Percentiles rank a stretch among this genome's conserved stretches.
Evolutionary conservation across 2,797 vertebrate species (phyloP).

Genomic region (Muraenolepis orangiensis): DNA sequence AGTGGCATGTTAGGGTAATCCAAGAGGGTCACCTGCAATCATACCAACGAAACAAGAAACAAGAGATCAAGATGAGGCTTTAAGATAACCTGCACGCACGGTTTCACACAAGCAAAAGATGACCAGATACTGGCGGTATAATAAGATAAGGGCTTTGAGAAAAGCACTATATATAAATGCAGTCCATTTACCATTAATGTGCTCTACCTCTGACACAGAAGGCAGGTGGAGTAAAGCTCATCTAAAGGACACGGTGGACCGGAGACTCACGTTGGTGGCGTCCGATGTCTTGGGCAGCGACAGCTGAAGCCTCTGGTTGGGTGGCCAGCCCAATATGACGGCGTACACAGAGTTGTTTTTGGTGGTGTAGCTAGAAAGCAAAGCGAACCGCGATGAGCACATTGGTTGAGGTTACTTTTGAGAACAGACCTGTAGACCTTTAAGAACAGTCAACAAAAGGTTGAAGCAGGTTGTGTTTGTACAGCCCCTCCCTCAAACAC

Average conservation of each 20-base stretch:
- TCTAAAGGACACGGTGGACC: too few species aligned
- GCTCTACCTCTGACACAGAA: too few species aligned
- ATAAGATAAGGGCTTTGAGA: too few species aligned
- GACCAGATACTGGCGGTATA: too few species aligned
- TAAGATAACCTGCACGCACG: background rate
- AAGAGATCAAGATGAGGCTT: background rate
- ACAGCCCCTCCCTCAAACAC: background rate
- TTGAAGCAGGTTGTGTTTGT: background rate
- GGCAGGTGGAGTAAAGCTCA: too few species aligned
- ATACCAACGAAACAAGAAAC: background rate
- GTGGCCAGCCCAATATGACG: constrained; percentile 75
- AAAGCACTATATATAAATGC: too few species aligned
- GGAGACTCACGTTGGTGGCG: constrained; percentile 69
- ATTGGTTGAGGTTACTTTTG: too few species aligned
- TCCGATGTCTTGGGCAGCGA: constrained; percentile 55
- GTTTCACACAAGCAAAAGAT: too few species aligned
- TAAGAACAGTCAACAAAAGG: background rate
- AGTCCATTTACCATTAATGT: too few species aligned
- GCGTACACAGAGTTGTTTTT: constrained; percentile 73
- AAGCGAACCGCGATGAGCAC: background rate
- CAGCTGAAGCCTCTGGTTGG: constrained; percentile 57
- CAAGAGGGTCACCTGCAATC: constrained; percentile 74
- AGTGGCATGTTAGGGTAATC: constrained; percentile 59
- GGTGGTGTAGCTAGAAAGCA: constrained; percentile 77
- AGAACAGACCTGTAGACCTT: background rate